phyloP scores from a whole-genome alignment of 1,140 invertebrate genomes.

The Cyclargus thomasi region DNA sequence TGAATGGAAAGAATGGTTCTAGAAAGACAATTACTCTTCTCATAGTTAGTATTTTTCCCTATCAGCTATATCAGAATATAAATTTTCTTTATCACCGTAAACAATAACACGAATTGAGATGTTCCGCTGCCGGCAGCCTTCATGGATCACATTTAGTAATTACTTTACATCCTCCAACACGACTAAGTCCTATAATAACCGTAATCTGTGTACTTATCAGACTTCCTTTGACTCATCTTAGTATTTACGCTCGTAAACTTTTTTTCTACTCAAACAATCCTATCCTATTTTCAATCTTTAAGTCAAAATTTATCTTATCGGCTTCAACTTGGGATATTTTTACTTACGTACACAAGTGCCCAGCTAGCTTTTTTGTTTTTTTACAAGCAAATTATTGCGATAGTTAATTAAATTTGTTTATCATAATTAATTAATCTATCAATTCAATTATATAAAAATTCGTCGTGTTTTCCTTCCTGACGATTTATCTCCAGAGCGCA shows the following conservation, averaged over 20 bases:
- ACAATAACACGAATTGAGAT: constrained; percentile 7
- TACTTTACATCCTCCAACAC: background rate
- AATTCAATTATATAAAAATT: no score
- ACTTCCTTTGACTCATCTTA: background rate
- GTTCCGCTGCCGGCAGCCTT: constrained; percentile 1
- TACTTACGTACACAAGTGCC: no score
- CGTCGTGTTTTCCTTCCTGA: no score
- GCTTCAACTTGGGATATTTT: no score
- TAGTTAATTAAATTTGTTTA: no score
- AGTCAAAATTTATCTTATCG: background rate
- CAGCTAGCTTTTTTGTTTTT: no score
- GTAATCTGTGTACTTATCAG: background rate
- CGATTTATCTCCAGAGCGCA: no score
- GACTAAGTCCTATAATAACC: background rate
- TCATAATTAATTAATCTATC: no score
- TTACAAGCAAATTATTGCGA: no score
- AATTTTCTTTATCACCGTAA: constrained; percentile 2
- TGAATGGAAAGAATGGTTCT: no score
- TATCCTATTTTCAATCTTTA: background rate
- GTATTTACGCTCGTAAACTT: background rate
- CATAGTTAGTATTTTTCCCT: background rate
- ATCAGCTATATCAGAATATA: background rate
- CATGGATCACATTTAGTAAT: background rate
- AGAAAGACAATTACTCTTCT: no score
- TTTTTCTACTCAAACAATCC: background rate